These are phyloP conservation scores for Drosophila erecta DNA, from an alignment of 1,140 invertebrate species.

Conservation along the genomic window DNA sequence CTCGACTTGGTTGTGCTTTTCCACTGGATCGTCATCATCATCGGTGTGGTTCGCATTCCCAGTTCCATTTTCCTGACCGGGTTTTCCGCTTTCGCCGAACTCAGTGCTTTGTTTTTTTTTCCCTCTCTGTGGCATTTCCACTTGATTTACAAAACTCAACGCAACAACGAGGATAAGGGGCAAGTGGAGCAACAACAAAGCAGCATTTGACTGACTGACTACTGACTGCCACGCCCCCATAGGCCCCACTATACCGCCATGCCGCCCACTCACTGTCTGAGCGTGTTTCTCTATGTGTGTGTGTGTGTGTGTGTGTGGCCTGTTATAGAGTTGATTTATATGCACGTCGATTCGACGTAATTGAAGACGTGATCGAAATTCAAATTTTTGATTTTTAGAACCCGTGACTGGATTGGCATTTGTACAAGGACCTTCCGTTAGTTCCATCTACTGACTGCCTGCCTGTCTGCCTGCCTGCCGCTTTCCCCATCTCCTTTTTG, in stretches of 20 bases:
- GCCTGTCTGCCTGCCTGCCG: background rate
- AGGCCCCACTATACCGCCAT: background rate
- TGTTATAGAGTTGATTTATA: constrained; percentile 78
- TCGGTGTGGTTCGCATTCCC: constrained; percentile 16
- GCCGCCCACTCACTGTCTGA: background rate
- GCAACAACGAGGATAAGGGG: constrained; percentile 50
- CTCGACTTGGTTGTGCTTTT: constrained; percentile 62
- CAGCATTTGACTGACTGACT: constrained; percentile 75
- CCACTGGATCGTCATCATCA: constrained; percentile 26
- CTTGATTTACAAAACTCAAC: constrained; percentile 81
- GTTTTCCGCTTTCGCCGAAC: constrained; percentile 3
- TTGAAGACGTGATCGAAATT: constrained; percentile 83
- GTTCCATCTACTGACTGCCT: no score
- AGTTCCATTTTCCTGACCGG: background rate
- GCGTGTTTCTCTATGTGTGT: constrained; percentile 2
- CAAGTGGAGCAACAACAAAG: constrained; percentile 57
- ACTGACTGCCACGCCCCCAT: constrained; percentile 45
- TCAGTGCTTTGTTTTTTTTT: constrained; percentile 25
- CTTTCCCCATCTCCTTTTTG: constrained; percentile 9
- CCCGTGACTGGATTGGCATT: constrained; percentile 63
- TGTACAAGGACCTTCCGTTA: constrained; percentile 23
- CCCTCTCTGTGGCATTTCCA: constrained; percentile 66
- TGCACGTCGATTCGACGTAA: constrained; percentile 83
- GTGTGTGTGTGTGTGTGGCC: constrained; percentile 20
- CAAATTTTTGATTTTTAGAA: constrained; percentile 80